Base-by-base conservation (phyloP, 2,888 invertebrate species). In the Sminthurides aquaticus region DNA sequence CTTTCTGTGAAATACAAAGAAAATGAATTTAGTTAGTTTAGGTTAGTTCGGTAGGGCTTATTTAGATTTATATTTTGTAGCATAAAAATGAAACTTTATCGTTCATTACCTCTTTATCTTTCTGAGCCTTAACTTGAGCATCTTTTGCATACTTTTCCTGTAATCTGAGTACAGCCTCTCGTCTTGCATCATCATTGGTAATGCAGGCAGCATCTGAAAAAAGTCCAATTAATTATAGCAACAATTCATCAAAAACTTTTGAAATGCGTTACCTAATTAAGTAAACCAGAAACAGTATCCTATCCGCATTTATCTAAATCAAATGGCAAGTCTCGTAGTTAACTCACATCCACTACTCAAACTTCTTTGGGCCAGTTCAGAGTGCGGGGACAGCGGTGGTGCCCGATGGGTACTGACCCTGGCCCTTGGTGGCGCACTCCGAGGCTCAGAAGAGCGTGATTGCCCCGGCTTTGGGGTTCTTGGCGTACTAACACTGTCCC, bases 141-240 rank as follows among this genome's bases (percentile, higher is more conserved):
- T 73, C 71, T 27, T 62, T 48, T 48, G 65, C 49, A 64, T 71
- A 73, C 25, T 69, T 61, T 28, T 69, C 67, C 54, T 73, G 73
- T 26, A 73, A 61, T 56, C 64, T 60, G 49, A 62, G 60, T 2
- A 69, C 65, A 18, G 70, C 69, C 56, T 65, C 64, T 29, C 66
- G 61, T 57, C 71, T 67, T 15, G 71, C 70, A 26, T 69, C 71
- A 49, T 73, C 71, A 29, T 69, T 70, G 3, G 59, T 22, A 26
- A 22, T 3, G 8, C 24, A 57, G 22, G 52, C 22, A n/a, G n/a
- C n/a, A 22, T 22, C 52, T 52, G 52, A 18, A 52, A 34, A n/a
- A n/a, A n/a, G n/a, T n/a, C n/a, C n/a, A n/a, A n/a, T n/a, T n/a
- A n/a, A n/a, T n/a, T n/a, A n/a, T n/a, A n/a, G n/a, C n/a, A n/a